Conservation (phyloP, 2,113 vertebrate species). For the Corynorhinus townsendii region DNA sequence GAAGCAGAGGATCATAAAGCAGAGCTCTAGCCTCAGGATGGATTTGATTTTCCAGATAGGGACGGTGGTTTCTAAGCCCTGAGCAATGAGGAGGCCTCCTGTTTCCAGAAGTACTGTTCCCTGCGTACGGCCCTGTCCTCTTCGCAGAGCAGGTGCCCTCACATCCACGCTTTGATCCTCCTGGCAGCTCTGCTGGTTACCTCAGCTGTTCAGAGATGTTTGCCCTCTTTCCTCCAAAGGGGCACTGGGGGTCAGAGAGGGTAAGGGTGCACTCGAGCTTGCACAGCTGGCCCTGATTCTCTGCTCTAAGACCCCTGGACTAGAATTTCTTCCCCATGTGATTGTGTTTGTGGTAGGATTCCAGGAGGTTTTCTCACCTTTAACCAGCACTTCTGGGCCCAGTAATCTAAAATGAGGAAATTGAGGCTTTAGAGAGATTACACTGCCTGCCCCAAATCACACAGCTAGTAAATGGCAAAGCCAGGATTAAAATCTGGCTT, state of each 20-base stretch:
- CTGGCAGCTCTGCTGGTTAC: not conserved
- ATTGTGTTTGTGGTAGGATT: not conserved
- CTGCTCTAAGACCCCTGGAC: not conserved
- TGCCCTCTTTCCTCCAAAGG: not conserved
- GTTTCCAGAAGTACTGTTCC: constrained; percentile 21
- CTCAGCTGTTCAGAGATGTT: not conserved
- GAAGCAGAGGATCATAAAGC: constrained; percentile 42
- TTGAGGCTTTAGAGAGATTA: not conserved
- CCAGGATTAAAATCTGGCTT: not conserved
- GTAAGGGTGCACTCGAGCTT: not conserved
- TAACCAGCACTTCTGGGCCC: not conserved
- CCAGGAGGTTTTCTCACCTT: not conserved
- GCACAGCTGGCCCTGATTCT: not conserved
- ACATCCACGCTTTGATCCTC: not conserved
- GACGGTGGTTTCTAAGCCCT: constrained; percentile 58
- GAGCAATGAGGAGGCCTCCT: not conserved
- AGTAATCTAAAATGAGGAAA: constrained; percentile 35
- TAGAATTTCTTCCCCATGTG: not conserved
- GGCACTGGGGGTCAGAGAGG: not conserved
- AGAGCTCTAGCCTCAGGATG: constrained; percentile 46
- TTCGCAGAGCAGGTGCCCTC: not conserved
- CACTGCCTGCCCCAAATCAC: not conserved
- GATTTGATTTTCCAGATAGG: constrained; percentile 59
- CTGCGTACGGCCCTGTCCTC: not conserved
- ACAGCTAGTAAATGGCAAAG: constrained; percentile 10